These are phyloP conservation scores for Anolis apletophallus DNA, from an alignment of 2,797 vertebrate genomes.

Conservation along the genomic window DNA sequence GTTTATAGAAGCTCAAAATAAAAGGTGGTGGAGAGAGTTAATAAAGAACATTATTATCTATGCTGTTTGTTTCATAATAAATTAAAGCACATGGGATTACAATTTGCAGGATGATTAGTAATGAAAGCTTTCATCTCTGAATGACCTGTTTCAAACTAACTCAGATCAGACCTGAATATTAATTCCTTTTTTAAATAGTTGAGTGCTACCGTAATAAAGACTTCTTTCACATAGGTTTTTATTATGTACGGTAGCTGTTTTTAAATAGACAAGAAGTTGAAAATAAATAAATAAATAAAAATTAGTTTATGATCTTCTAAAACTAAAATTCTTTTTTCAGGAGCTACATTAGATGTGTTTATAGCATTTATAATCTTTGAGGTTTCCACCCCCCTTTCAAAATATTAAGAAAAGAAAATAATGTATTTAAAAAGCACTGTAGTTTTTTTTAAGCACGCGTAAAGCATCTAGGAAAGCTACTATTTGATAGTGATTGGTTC, in stretches of 20 bases:
- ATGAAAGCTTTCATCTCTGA: constrained; percentile 25
- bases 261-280: not conserved
- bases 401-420: too few species aligned
- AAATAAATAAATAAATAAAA: too few species aligned
- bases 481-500: not conserved
- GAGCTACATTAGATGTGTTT: too few species aligned
- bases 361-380: too few species aligned
- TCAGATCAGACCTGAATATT: not conserved
- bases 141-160: constrained; percentile 15
- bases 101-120: constrained; percentile 9
- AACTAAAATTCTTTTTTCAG: too few species aligned
- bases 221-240: not conserved
- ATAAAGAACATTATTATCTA: constrained; percentile 34
- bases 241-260: not conserved
- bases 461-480: too few species aligned
- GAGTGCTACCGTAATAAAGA: not conserved
- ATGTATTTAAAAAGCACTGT: too few species aligned
- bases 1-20: constrained; percentile 68
- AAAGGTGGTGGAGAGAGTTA: constrained; percentile 33
- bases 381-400: too few species aligned
- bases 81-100: not conserved
- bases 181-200: not conserved
- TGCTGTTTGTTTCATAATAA: constrained; percentile 37
- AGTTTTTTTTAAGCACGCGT: too few species aligned
- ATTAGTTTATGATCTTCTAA: not conserved